Base-by-base conservation (phyloP, 2,113 vertebrate species). In the Malurus alboscapulatus region DNA sequence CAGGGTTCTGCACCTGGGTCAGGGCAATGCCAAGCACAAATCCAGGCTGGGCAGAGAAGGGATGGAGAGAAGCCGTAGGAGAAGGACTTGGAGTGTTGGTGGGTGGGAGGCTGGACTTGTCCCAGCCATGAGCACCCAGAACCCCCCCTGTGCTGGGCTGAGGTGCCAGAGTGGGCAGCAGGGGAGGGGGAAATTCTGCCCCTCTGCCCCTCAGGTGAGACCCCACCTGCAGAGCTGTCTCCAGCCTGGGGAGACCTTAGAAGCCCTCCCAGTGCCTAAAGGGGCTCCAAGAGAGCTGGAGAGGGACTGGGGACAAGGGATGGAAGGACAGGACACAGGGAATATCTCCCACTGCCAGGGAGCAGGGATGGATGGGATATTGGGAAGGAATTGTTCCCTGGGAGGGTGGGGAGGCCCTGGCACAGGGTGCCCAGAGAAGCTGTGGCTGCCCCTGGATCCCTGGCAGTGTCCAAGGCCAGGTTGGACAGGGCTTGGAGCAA, bases 401-500 rank as follows among this genome's bases (percentile, higher is more conserved):
- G 0, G 6, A 69, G 40, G 40, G 19, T 40, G 55, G 40, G 3
- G 0, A 78, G 65, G 19, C 48, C 65, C 66, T 34, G 66, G 74
- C 74, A 71, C 55, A 63, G 74, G 74, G 29, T 87, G 57, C 48
- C 42, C 58, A 63, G 50, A 79, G 84, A 0, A 79, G 57, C 48
- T 79, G 74, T 6, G 55, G 74, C 48, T 78, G 65, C 20, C 48
- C 50, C 50, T 72, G 57, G 21, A 57, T 72, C 66, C 51, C 58
- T 44, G 58, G 20, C 0, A 65, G 36, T 73, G 67, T 0, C 59
- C 32, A 50, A 38, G 36, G 44, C 22, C 44, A 45, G 67, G 59
- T 0, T 66, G 44, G 29, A 30, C 0, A 0, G 57, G 25, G 2
- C 1, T 3, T 12, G 66, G 36, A 80, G 26, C n/a, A 4, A 0